Evolutionary conservation across 2,888 invertebrate genomes (phyloP).

Genomic region (Hirtodrosophila trivittata): DNA sequence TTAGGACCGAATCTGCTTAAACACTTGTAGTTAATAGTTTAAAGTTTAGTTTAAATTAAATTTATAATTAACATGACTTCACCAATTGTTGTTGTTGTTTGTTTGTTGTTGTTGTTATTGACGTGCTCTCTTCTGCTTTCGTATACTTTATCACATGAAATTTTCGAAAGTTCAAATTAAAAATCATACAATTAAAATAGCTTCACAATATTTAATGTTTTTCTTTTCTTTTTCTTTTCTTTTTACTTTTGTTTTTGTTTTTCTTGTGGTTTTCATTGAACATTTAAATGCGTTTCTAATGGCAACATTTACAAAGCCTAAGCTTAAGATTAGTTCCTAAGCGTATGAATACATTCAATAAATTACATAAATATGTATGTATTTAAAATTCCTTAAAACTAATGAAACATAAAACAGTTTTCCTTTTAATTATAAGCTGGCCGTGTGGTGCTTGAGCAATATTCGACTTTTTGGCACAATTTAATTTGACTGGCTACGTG

Average conservation of each 20-base stretch:
- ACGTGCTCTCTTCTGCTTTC: conserved; percentile 34
- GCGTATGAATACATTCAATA: conserved; percentile 57
- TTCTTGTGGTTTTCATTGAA: conserved; percentile 37
- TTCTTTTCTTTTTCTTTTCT: not conserved
- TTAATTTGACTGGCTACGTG: conserved; percentile 73
- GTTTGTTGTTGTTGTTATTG: conserved; percentile 27
- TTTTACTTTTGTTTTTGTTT: conserved; percentile 14
- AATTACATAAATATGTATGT: conserved; percentile 56
- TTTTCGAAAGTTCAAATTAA: conserved; percentile 74
- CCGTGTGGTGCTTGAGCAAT: conserved; percentile 70
- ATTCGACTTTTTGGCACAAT: conserved; percentile 81
- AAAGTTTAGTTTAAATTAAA: conserved; percentile 60
- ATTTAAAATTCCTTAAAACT: conserved; percentile 35
- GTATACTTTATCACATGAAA: conserved; percentile 79
- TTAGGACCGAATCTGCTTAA: conserved; percentile 38
- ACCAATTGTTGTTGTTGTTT: conserved; percentile 41
- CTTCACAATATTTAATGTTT: conserved; percentile 15
- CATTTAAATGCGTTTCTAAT: conserved; percentile 74
- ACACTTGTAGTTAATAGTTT: conserved; percentile 41
- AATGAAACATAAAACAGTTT: conserved; percentile 24
- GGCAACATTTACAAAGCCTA: conserved; percentile 78
- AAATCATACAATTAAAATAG: conserved; percentile 52
- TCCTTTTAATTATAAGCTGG: conserved; percentile 30
- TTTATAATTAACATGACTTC: conserved; percentile 64
- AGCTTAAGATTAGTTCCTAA: conserved; percentile 58